These are phyloP conservation scores for Lamprologus sp. DNA, from an alignment of 2,113 vertebrate genomes.

Conservation along the genomic window DNA sequence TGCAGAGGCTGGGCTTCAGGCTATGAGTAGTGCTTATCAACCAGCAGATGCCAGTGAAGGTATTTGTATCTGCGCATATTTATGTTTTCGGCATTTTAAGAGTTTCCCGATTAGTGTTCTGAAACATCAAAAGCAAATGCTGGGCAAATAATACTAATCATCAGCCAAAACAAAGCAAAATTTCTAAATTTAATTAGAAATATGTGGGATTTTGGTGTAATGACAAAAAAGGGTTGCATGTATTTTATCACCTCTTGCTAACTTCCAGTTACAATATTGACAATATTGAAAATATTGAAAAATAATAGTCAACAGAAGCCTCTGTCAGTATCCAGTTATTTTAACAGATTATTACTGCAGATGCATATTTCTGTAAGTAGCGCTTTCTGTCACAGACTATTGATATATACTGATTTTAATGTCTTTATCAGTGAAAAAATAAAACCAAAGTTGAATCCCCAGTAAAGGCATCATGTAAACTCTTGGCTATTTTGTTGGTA, in stretches of 20 bases:
- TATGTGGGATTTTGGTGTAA: not conserved
- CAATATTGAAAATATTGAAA: not conserved
- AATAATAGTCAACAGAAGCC: not conserved
- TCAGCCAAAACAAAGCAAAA: not conserved
- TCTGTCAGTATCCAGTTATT: not conserved
- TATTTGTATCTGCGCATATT: not conserved
- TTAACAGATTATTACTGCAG: not conserved
- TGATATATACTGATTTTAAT: not conserved
- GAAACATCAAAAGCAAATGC: not conserved
- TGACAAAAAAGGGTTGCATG: not conserved
- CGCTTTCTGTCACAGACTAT: not conserved
- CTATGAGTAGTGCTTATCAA: constrained; percentile 38
- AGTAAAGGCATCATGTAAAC: not conserved
- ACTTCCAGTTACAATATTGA: not conserved
- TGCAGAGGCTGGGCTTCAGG: constrained; percentile 31
- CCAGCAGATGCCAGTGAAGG: constrained; percentile 18
- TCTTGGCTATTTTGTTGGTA: not conserved
- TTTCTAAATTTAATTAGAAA: not conserved
- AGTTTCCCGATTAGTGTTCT: not conserved
- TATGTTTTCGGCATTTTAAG: not conserved
- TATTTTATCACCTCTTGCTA: not conserved
- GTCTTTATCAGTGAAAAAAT: not conserved
- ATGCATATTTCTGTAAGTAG: not conserved
- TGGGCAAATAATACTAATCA: not conserved
- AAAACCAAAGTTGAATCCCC: not conserved